Percentiles rank a stretch among this genome's conserved stretches.
phyloP scores from a whole-genome alignment of 2,797 vertebrate genomes.

The Furcifer pardalis region DNA sequence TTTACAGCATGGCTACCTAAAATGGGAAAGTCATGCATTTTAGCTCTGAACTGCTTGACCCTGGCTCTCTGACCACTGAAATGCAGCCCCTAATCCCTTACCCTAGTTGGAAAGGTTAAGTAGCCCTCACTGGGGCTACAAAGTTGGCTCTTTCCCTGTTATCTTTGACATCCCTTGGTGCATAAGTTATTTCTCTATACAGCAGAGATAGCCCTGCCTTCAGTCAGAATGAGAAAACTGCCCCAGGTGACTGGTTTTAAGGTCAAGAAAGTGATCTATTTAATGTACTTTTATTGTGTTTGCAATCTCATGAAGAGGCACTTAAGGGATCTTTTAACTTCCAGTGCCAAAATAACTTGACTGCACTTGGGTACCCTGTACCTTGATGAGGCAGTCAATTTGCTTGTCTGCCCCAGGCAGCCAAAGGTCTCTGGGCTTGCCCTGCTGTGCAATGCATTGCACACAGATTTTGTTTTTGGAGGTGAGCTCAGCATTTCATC shows the following conservation, averaged over 20 bases:
- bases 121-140: not conserved
- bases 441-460: not conserved
- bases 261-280: not conserved
- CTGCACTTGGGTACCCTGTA: not conserved
- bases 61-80: not conserved
- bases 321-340: not conserved
- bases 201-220: not conserved
- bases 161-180: not conserved
- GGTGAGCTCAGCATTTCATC: slow-evolving; percentile 33
- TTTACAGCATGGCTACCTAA: not conserved
- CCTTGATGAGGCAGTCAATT: not conserved
- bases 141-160: not conserved
- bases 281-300: not conserved
- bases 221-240: no score
- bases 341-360: not conserved
- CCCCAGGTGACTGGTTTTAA: not conserved
- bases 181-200: not conserved
- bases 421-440: not conserved
- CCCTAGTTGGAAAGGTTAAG: not conserved
- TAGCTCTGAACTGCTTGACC: not conserved
- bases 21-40: not conserved
- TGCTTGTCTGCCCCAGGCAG: not conserved
- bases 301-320: not conserved
- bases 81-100: not conserved
- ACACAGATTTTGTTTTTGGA: not conserved